Base-by-base conservation (phyloP, 1,140 invertebrate genomes). In the Drosophila eugracilis region DNA sequence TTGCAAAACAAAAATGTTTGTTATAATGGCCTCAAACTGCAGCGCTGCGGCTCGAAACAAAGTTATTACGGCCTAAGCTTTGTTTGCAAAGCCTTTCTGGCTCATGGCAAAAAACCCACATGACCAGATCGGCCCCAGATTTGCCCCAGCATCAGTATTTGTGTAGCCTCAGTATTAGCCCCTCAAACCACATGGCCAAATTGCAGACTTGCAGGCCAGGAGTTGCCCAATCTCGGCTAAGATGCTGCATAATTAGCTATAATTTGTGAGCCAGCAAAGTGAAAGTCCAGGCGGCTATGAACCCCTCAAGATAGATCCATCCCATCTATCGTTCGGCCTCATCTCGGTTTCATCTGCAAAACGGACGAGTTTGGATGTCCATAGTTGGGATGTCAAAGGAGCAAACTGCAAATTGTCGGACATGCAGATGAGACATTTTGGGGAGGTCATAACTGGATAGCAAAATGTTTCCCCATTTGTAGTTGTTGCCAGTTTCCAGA, bases 161-260 rank as follows among this genome's bases (percentile, higher is more conserved):
- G 9, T 24, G n/a, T 44, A 47, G 49, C 49, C 49, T 37, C 55
- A 36, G 22, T 49, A 58, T 58, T 58, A 58, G 36, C 63, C 45
- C 75, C 54, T 48, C n/a, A n/a, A 75, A 52, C 69, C 73, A 83
- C 75, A 75, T 75, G 71, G 59, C 48, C 59, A 85, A 85, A 85
- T 86, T 81, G 83, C 81, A 85, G 50, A 78, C 44, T 60, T 39
- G 48, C 49, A 41, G 45, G 63, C 47, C 78, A 81, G 79, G 57
- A 85, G 77, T 73, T 86, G 81, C 81, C 73, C 83, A 85, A 86
- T 84, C 80, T 85, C 59, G 42, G 77, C 77, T 71, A 86, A 85
- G 80, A 85, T 85, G 80, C 80, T 79, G 77, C 80, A 85, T 85
- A 85, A 86, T 86, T 86, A 86, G 83, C 57, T 86, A 78, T 88